phyloP scores from a whole-genome alignment of 1,140 invertebrate genomes.

The Contarinia nasturtii region DNA sequence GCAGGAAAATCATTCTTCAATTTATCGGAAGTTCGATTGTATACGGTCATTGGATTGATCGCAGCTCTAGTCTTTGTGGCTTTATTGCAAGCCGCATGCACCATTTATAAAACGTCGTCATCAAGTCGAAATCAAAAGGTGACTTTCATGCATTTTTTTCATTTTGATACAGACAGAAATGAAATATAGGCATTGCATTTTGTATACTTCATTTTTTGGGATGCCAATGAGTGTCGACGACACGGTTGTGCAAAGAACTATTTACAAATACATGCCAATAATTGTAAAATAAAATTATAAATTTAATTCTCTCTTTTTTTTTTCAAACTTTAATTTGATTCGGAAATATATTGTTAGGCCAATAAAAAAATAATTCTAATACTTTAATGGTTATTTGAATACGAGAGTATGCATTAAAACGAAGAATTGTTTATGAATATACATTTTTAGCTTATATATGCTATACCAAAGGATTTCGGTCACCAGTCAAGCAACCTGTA shows the following conservation, averaged over 20 bases:
- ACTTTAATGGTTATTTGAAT: neutral
- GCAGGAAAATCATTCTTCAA: constrained; percentile 29
- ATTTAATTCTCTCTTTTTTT: too few species aligned
- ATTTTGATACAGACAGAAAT: neutral
- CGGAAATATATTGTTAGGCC: too few species aligned
- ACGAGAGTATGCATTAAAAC: neutral
- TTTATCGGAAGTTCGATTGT: constrained; percentile 48
- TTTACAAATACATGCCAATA: too few species aligned
- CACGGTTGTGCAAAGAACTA: too few species aligned
- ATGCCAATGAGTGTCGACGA: too few species aligned
- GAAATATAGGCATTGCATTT: neutral
- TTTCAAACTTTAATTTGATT: too few species aligned
- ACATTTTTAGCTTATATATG: constrained; percentile 20
- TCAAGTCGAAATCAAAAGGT: constrained; percentile 40
- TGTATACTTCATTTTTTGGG: neutral
- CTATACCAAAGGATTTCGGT: constrained; percentile 24
- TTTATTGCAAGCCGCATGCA: constrained; percentile 65
- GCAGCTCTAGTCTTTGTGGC: constrained; percentile 57
- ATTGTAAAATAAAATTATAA: too few species aligned
- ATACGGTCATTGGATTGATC: constrained; percentile 65
- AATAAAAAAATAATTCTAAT: too few species aligned
- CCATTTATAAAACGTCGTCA: constrained; percentile 48
- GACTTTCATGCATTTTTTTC: constrained; percentile 7
- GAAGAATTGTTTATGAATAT: neutral
- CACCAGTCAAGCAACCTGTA: constrained; percentile 9